Percentiles rank a stretch among this genome's conserved stretches.
Conservation (phyloP, 2,888 invertebrate genomes). For the Cryptocheilus praepositus region DNA sequence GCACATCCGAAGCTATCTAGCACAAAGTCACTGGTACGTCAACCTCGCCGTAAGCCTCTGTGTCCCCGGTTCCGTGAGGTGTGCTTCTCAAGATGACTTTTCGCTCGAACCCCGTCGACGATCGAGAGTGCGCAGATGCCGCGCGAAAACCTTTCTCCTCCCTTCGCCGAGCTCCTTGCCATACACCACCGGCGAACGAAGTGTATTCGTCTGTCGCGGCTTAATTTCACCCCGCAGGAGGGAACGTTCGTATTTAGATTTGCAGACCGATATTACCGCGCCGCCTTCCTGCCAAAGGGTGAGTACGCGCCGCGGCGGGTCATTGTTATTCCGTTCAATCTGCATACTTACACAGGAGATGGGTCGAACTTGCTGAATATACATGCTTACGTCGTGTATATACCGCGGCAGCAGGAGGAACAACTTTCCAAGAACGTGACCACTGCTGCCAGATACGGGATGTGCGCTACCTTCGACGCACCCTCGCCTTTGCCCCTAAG, state of each 20-base stretch:
- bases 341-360: conserved; percentile 4
- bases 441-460: not conserved
- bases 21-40: too few relatives aligned
- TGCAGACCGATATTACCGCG: conserved; percentile 5
- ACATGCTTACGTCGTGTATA: conserved; percentile 8
- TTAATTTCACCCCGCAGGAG: not conserved
- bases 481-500: too few relatives aligned
- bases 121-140: too few relatives aligned
- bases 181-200: too few relatives aligned
- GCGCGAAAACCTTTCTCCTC: too few relatives aligned
- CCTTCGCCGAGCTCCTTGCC: not conserved
- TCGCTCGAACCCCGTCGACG: not conserved
- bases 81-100: conserved; percentile 1
- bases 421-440: conserved; percentile 23
- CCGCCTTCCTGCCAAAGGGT: not conserved
- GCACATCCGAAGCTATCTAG: not conserved
- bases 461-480: too few relatives aligned
- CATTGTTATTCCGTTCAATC: conserved; percentile 11
- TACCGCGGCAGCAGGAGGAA: not conserved
- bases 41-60: too few relatives aligned
- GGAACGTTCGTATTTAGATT: conserved; percentile 4
- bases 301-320: conserved; percentile 2
- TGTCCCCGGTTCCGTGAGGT: too few relatives aligned
- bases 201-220: not conserved
- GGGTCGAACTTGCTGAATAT: conserved; percentile 10